These are phyloP conservation scores for Drosophila nr. perissopoda DNA, from an alignment of 2,888 invertebrate genomes.

Conservation along the genomic window DNA sequence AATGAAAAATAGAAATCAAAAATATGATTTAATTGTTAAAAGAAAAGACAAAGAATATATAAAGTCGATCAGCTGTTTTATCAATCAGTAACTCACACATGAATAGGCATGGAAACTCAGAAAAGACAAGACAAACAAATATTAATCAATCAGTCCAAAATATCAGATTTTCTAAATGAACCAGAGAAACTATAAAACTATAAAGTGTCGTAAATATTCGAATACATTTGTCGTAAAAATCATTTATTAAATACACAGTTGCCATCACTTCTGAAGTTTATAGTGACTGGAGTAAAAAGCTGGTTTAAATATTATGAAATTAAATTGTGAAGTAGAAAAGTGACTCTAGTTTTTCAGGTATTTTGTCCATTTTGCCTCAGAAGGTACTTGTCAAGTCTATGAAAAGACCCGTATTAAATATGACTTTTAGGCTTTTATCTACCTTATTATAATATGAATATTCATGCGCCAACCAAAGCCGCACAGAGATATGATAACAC, in stretches of 20 bases:
- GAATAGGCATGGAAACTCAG: background rate
- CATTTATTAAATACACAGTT: background rate
- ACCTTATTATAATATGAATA: slow-evolving; percentile 32
- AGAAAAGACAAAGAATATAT: too few species aligned
- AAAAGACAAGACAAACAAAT: background rate
- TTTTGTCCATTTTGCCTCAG: background rate
- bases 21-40: too few species aligned
- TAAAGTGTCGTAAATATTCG: background rate
- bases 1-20: too few species aligned
- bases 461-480: slow-evolving; percentile 17
- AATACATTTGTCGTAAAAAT: background rate
- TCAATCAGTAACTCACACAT: too few species aligned
- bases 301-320: background rate
- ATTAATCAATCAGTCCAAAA: background rate
- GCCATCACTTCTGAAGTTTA: background rate
- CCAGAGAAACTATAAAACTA: background rate
- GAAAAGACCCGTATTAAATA: slow-evolving; percentile 13
- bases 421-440: slow-evolving; percentile 34
- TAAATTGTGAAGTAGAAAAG: background rate
- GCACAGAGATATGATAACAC: slow-evolving; percentile 50
- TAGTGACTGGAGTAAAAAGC: background rate
- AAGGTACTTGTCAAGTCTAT: background rate
- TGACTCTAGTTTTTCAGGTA: background rate
- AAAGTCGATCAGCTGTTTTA: too few species aligned
- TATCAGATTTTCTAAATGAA: background rate